Evolutionary conservation across 2,797 vertebrate species (phyloP).

Genomic region (Artibeus jamaicensis): DNA sequence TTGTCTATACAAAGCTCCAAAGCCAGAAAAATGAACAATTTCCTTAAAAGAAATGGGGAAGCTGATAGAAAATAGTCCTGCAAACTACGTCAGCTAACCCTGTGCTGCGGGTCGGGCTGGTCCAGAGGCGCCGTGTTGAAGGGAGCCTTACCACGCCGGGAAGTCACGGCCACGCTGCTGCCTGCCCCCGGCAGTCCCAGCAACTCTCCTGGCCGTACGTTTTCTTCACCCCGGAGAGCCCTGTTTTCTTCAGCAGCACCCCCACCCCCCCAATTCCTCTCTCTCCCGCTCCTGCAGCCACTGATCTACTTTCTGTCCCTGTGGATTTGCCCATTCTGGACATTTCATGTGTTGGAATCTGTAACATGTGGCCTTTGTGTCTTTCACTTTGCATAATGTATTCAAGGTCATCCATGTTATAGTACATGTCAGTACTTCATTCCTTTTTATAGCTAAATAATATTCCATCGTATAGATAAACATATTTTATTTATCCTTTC

Average conservation of each 20-base stretch:
- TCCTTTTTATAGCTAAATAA: background rate
- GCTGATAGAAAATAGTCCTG: background rate
- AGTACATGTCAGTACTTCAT: background rate
- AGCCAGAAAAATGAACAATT: background rate
- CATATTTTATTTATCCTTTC: background rate
- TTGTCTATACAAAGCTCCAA: background rate
- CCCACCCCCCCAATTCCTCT: background rate
- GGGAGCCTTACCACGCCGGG: background rate
- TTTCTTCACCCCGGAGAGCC: background rate
- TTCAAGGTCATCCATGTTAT: background rate
- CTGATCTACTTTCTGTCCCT: background rate
- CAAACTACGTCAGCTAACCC: background rate
- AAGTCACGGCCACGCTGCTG: background rate
- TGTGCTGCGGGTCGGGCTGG: background rate
- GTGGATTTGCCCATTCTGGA: background rate
- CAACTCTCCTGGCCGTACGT: too few relatives aligned
- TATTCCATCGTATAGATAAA: background rate
- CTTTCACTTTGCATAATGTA: background rate
- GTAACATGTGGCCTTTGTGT: background rate
- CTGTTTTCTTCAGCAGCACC: too few relatives aligned
- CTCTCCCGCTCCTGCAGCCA: background rate
- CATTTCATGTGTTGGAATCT: background rate
- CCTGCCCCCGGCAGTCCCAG: background rate
- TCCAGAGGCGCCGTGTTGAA: background rate
- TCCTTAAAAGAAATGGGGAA: background rate